Conservation (phyloP, 2,797 vertebrate genomes). For the Propithecus perrieri region DNA sequence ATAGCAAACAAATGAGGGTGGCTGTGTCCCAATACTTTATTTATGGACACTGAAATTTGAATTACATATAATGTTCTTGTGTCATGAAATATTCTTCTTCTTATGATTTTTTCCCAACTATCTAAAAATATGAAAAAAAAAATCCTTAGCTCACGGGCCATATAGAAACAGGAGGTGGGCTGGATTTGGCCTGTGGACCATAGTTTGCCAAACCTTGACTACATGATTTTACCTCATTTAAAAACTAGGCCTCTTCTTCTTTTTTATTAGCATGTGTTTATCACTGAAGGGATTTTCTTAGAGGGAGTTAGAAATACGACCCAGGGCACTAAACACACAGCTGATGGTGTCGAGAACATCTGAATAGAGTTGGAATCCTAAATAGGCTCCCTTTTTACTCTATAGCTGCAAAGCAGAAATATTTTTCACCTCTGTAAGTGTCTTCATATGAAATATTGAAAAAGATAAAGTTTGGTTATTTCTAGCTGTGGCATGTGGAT, state of each 20-base stretch:
- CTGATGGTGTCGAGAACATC: neutral
- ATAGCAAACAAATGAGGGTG: neutral
- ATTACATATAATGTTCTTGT: neutral
- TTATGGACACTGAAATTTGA: neutral
- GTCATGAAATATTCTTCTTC: neutral
- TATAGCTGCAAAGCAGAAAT: neutral
- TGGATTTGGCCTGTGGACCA: neutral
- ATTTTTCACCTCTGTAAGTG: neutral
- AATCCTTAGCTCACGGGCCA: neutral
- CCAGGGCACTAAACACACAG: neutral
- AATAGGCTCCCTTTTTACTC: neutral
- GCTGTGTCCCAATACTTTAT: neutral
- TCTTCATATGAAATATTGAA: slow-evolving; percentile 1
- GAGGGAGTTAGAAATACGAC: neutral
- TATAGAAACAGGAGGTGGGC: neutral
- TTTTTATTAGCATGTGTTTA: neutral
- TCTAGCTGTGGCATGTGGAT: neutral
- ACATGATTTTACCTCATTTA: neutral
- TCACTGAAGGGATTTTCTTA: slow-evolving; percentile 13
- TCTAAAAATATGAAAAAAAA: neutral
- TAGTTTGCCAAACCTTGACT: neutral
- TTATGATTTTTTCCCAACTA: neutral
- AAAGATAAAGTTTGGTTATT: neutral
- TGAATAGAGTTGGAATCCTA: neutral
- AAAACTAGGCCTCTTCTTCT: neutral